These are phyloP conservation scores for Oedothorax gibbosus DNA, from an alignment of 1,140 invertebrate species.

Conservation along the genomic window DNA sequence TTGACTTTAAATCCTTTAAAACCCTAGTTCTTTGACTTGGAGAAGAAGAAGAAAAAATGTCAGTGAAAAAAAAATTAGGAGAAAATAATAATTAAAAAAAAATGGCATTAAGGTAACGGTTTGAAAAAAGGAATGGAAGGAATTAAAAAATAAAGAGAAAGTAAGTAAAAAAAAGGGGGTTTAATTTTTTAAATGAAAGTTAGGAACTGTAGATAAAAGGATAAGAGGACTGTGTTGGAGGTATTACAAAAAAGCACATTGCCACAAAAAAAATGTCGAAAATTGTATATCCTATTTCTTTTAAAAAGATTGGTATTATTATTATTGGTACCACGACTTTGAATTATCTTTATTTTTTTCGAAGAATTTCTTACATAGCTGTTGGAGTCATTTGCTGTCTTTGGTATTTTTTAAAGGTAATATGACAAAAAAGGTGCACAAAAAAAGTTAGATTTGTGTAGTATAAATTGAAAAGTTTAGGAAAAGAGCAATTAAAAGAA, in stretches of 20 bases:
- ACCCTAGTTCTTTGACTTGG: constrained; percentile 27
- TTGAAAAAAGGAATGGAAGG: neutral
- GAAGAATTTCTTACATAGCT: constrained; percentile 9
- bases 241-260: constrained; percentile 29
- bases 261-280: constrained; percentile 29
- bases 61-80: constrained; percentile 9
- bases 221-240: constrained; percentile 46
- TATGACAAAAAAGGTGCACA: neutral
- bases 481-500: constrained; percentile 51
- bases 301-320: constrained; percentile 61
- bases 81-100: constrained; percentile 12
- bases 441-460: constrained; percentile 38
- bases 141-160: constrained; percentile 12
- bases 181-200: constrained; percentile 49
- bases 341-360: constrained; percentile 56
- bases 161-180: constrained; percentile 39
- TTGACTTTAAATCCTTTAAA: constrained; percentile 60
- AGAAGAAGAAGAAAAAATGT: constrained; percentile 7
- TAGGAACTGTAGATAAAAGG: constrained; percentile 49
- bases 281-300: constrained; percentile 59
- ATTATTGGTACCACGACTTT: constrained; percentile 43
- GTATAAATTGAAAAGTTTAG: constrained; percentile 47
- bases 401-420: constrained; percentile 24
- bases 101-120: neutral
- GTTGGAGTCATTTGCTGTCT: neutral